Conservation (phyloP, 1,140 invertebrate species). For the Drosophila sp. region DNA sequence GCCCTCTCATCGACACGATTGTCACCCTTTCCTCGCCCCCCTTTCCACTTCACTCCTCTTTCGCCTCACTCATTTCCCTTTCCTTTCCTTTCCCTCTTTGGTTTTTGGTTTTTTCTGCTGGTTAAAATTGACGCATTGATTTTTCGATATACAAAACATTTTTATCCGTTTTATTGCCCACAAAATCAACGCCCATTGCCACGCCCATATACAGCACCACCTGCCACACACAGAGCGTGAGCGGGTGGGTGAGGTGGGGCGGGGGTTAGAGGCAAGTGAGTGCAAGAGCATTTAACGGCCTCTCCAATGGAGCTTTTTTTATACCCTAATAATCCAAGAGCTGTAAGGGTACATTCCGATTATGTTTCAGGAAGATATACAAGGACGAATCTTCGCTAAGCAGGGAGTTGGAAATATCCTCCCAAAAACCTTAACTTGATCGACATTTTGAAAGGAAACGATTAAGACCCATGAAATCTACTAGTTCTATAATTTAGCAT, state of each 20-base stretch:
- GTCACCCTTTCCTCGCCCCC: not conserved
- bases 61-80: not conserved
- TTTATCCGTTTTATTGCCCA: conserved; percentile 61
- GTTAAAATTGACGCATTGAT: conserved; percentile 68
- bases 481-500: no score
- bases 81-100: conserved; percentile 5
- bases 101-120: not conserved
- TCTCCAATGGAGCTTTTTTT: conserved; percentile 15
- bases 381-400: no score
- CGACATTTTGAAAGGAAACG: no score
- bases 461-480: no score
- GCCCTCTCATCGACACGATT: not conserved
- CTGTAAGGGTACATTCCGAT: not conserved
- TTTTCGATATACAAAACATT: conserved; percentile 74
- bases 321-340: not conserved
- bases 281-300: conserved; percentile 31
- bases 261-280: not conserved
- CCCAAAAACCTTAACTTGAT: no score
- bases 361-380: no score
- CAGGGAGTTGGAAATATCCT: no score
- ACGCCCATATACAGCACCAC: conserved; percentile 42
- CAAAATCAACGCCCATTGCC: conserved; percentile 19
- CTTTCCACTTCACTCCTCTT: not conserved
- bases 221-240: conserved; percentile 27
- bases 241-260: not conserved